These are phyloP conservation scores for Bemisia tabaci DNA, from an alignment of 1,140 invertebrate genomes.

Conservation along the genomic window DNA sequence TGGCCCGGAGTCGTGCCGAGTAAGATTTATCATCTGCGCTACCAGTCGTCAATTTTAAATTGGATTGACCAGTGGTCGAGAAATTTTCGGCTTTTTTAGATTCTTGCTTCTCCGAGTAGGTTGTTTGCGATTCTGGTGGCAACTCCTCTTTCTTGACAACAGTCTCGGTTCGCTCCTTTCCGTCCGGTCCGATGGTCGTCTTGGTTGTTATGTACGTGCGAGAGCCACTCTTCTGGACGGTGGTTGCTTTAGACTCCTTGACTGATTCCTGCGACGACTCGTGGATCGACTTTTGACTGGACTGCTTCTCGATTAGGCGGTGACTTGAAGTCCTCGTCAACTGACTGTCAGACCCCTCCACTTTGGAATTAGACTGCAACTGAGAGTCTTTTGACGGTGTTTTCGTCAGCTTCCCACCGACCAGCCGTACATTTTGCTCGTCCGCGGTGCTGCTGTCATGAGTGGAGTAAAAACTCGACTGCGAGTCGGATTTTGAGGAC, in stretches of 20 bases:
- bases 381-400: neutral
- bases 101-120: neutral
- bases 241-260: neutral
- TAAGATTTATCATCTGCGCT: no score
- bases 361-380: neutral
- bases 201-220: slow-evolving; percentile 1
- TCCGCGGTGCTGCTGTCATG: neutral
- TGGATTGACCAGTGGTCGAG: neutral
- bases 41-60: neutral
- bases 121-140: neutral
- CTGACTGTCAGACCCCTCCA: neutral
- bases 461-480: neutral
- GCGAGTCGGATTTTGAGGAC: neutral
- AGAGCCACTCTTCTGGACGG: neutral
- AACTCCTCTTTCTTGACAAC: neutral
- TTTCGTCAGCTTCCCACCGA: slow-evolving; percentile 7
- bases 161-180: slow-evolving; percentile 4
- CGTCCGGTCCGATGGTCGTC: slow-evolving; percentile 8
- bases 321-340: neutral
- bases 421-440: slow-evolving; percentile 1
- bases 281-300: neutral
- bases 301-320: neutral
- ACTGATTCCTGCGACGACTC: neutral
- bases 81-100: slow-evolving; percentile 3
- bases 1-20: no score